phyloP scores from a whole-genome alignment of 2,888 invertebrate species.

The Chalcosyrphus nemorum region DNA sequence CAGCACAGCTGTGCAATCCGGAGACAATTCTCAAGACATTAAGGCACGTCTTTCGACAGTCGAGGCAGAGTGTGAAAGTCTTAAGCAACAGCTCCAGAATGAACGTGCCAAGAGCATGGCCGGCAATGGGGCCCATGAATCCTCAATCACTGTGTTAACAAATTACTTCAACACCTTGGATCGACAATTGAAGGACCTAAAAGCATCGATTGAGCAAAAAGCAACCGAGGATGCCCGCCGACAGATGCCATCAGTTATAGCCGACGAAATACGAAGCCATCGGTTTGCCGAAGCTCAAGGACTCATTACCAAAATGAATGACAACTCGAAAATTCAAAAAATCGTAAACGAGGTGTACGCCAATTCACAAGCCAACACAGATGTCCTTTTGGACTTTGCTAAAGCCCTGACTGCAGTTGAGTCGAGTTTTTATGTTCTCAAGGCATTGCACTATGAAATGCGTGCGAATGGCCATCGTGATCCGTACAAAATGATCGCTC shows the following conservation, averaged over 20 bases:
- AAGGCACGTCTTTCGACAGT: neutral
- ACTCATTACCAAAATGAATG: neutral
- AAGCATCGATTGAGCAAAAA: neutral
- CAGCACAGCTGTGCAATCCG: neutral
- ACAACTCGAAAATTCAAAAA: neutral
- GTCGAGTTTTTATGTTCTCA: neutral
- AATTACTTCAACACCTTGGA: neutral
- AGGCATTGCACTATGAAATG: slow-evolving; percentile 26
- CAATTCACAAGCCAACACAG: neutral
- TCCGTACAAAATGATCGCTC: slow-evolving; percentile 13
- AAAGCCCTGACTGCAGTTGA: neutral
- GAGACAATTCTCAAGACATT: neutral
- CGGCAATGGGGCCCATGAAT: neutral
- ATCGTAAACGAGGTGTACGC: slow-evolving; percentile 14
- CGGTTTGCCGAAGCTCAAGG: neutral
- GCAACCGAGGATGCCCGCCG: neutral
- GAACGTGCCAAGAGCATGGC: neutral
- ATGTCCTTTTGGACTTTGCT: slow-evolving; percentile 9
- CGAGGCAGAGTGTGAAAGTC: neutral
- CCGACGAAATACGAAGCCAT: neutral
- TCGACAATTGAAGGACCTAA: neutral
- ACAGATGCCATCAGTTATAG: neutral
- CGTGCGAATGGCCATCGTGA: slow-evolving; percentile 3
- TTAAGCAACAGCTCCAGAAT: neutral
- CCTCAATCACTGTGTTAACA: neutral